Base-by-base conservation (phyloP, 2,797 vertebrate species). In the Halcyon smyrnensis region DNA sequence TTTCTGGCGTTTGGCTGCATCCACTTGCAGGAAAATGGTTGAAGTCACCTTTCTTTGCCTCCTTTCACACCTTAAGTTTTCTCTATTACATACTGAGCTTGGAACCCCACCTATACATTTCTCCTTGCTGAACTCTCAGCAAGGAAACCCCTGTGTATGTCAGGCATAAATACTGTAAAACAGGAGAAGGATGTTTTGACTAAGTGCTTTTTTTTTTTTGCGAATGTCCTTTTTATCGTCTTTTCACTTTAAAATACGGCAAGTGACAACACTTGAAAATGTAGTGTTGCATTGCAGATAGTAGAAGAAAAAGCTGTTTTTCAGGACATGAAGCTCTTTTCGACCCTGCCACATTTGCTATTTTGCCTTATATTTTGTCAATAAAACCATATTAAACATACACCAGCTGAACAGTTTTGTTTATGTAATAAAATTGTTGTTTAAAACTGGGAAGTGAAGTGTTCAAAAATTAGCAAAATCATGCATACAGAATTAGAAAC, bases 251-350 rank as follows among this genome's bases (percentile, higher is more conserved):
- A 71, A 84, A 91, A 80, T 85, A 82, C 0, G 2, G 69, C 11
- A 41, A 85, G 54, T 69, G 50, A 67, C 84, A 95, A 68, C 39
- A 67, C 79, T 77, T 79, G 51, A 76, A 91, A 90, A 60, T 37
- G 24, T 65, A 64, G 45, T 64, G 75, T 75, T 80, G 20, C 67
- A 60, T 64, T 3, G 9, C 19, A 84, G 57, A 73, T 16, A 74
- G 20, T 17, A 73, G 82, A 90, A 84, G 48, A 65, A 76, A 90
- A 69, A 76, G 37, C 34, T 71, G 14, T 91, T 94, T 90, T 87
- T 88, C 69, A 81, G 84, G 50, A 54, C 7, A 34, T 15, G 28
- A 78, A 63, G 11, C 8, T 60, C 56, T 64, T 45, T 11, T 15
- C 5, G 3, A 8, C 11, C 9, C 14, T n/a, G 5, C 17, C 5